A percentile compares a stretch with the other conserved stretches of the same genome.
Evolutionary conservation across 2,797 vertebrate genomes (phyloP).

Genomic region (Nasua narica): DNA sequence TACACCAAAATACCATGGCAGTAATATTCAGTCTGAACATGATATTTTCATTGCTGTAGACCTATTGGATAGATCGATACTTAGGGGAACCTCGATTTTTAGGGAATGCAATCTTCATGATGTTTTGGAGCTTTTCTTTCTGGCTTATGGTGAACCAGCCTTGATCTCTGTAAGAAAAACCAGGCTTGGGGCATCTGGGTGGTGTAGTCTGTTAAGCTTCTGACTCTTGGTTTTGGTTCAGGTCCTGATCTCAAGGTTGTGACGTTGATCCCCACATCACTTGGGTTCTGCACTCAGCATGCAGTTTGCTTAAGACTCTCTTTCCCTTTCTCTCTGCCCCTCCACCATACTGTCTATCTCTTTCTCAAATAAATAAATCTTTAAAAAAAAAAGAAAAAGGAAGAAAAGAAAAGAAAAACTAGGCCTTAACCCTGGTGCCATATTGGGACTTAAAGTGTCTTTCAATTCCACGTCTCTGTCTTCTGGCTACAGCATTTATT

Average conservation of each 20-base stretch:
- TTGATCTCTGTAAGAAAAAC: not conserved
- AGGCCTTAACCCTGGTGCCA: not conserved
- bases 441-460: not conserved
- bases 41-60: conserved; percentile 17
- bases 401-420: not conserved
- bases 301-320: not conserved
- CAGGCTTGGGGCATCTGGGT: not conserved
- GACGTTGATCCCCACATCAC: not conserved
- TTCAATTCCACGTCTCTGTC: not conserved
- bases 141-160: not conserved
- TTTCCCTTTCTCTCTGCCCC: not conserved
- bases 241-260: not conserved
- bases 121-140: not conserved
- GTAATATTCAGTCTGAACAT: conserved; percentile 8
- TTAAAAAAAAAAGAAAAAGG: not conserved
- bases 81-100: not conserved
- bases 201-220: not conserved
- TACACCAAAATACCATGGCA: not conserved
- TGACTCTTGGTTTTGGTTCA: not conserved
- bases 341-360: not conserved
- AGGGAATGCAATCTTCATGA: not conserved
- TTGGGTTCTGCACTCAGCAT: not conserved
- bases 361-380: not conserved
- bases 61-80: not conserved
- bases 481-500: not conserved